Evolutionary conservation across 2,797 vertebrate genomes (phyloP).

Genomic region (Trachurus trachurus): DNA sequence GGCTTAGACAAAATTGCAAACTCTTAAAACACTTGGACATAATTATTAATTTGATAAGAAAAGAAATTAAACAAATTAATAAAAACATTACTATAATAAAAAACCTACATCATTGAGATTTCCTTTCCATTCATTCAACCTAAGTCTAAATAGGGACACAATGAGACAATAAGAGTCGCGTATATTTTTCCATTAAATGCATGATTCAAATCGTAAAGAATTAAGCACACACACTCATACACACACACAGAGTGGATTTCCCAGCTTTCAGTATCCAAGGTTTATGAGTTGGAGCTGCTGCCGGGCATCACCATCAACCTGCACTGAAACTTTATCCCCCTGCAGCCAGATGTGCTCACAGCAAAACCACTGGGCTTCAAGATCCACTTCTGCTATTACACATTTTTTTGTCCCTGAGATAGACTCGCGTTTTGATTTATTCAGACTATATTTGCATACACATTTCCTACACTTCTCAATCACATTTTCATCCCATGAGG

Average conservation of each 20-base stretch:
- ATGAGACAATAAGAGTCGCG: not conserved
- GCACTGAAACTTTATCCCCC: slow-evolving; percentile 74
- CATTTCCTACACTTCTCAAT: not conserved
- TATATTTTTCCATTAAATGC: not conserved
- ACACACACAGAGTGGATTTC: slow-evolving; percentile 15
- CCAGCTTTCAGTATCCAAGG: slow-evolving; percentile 16
- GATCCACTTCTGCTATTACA: not conserved
- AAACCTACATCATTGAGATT: not conserved
- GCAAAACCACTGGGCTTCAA: slow-evolving; percentile 13
- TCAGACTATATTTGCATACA: not conserved
- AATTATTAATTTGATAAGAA: not conserved
- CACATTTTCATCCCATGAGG: not conserved
- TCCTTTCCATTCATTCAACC: not conserved
- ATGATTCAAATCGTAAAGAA: not conserved
- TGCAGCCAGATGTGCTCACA: slow-evolving; percentile 76
- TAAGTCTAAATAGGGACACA: not conserved
- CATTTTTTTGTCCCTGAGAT: too few relatives aligned
- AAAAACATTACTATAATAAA: not conserved
- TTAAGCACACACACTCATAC: slow-evolving; percentile 5
- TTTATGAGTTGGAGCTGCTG: slow-evolving; percentile 41
- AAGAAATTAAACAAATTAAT: not conserved
- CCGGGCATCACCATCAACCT: slow-evolving; percentile 42
- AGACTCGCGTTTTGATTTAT: not conserved
- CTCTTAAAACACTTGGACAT: not conserved
- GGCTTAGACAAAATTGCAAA: not conserved